These are phyloP conservation scores for Heterotilapia buettikoferi DNA, from an alignment of 2,113 vertebrate genomes.

Conservation along the genomic window DNA sequence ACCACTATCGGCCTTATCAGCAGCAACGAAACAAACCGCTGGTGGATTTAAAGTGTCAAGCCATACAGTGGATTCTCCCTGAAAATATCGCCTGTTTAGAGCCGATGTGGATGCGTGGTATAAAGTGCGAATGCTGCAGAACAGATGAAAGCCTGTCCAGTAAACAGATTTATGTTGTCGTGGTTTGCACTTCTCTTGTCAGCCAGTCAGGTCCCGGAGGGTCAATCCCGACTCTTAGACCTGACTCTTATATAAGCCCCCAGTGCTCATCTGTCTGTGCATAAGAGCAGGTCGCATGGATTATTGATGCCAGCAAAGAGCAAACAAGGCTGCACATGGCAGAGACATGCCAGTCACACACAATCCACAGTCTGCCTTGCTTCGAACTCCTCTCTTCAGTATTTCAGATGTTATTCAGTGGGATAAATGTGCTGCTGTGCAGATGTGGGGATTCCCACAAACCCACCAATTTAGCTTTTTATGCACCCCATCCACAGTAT, in stretches of 20 bases:
- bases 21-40: neutral
- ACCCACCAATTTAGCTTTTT: neutral
- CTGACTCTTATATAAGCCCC: slow-evolving; percentile 50
- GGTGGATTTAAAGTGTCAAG: neutral
- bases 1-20: neutral
- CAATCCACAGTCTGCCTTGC: neutral
- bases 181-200: neutral
- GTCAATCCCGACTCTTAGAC: slow-evolving; percentile 4
- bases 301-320: slow-evolving; percentile 48
- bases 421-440: neutral
- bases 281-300: slow-evolving; percentile 32
- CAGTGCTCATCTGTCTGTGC: slow-evolving; percentile 15
- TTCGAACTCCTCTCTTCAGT: neutral
- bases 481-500: neutral
- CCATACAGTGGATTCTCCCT: neutral
- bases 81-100: neutral
- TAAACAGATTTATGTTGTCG: neutral
- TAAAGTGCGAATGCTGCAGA: neutral
- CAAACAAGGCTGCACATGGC: slow-evolving; percentile 1
- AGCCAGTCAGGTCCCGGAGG: neutral
- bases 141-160: neutral
- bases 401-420: neutral
- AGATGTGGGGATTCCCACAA: slow-evolving; percentile 7
- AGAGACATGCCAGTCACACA: slow-evolving; percentile 8
- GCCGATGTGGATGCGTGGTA: neutral